phyloP scores from a whole-genome alignment of 2,113 vertebrate genomes.

The Percina caprodes region DNA sequence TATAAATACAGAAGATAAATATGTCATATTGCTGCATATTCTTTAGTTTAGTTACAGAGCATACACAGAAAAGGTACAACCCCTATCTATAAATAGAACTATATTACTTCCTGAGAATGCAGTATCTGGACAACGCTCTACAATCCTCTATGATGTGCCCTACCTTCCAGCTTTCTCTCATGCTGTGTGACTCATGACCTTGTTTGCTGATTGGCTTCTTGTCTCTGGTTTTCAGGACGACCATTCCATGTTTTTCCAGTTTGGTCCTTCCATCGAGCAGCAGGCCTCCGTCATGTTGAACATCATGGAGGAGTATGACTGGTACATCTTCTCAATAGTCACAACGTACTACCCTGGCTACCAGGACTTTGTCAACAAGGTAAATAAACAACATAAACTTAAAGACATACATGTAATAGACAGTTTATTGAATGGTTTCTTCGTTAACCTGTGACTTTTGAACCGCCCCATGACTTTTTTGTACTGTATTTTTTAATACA shows the following conservation, averaged over 20 bases:
- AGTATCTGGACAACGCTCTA: constrained; percentile 47
- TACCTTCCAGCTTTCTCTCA: constrained; percentile 46
- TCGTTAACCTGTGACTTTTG: too few relatives aligned
- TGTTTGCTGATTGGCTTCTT: constrained; percentile 67
- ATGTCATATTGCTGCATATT: background rate
- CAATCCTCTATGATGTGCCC: constrained; percentile 57
- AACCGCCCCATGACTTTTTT: background rate
- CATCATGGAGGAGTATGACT: constrained; percentile 99
- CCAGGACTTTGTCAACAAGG: constrained; percentile 98
- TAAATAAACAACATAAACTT: constrained; percentile 63
- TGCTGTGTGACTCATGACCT: constrained; percentile 70
- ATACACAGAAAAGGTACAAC: background rate
- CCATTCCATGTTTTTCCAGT: constrained; percentile 99
- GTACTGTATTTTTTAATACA: too few relatives aligned
- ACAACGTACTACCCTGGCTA: constrained; percentile 98
- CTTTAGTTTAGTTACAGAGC: background rate
- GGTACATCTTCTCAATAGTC: constrained; percentile 99
- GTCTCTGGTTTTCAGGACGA: constrained; percentile 90
- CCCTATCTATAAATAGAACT: constrained; percentile 24
- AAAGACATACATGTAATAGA: background rate
- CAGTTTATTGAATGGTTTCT: too few relatives aligned
- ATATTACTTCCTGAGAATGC: constrained; percentile 44
- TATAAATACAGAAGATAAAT: background rate
- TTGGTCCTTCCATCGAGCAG: constrained; percentile 98
- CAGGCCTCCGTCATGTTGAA: constrained; percentile 98